Conservation (phyloP, 1,140 invertebrate genomes). For the Plodia interpunctella region DNA sequence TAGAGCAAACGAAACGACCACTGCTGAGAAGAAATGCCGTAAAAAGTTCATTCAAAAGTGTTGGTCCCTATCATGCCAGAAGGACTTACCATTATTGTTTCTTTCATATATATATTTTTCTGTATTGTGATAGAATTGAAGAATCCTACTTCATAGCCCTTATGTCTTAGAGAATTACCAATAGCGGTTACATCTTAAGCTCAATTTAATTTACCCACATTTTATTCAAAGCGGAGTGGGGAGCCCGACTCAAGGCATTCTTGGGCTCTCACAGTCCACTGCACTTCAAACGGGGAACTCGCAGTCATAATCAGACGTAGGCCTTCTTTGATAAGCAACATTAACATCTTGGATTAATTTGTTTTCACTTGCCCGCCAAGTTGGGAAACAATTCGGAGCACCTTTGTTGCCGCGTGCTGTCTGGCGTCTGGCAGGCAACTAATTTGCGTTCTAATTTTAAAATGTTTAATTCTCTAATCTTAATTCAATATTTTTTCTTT, state of each 20-base stretch:
- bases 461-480: no score
- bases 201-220: slow-evolving; percentile 21
- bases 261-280: slow-evolving; percentile 30
- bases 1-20: no score
- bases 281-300: slow-evolving; percentile 44
- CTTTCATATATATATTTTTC: no score
- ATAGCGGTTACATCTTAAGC: not conserved
- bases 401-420: not conserved
- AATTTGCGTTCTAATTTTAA: no score
- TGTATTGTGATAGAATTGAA: no score
- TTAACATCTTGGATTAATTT: slow-evolving; percentile 43
- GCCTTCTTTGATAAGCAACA: slow-evolving; percentile 40
- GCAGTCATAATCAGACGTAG: slow-evolving; percentile 49
- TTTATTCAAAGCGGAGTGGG: slow-evolving; percentile 31
- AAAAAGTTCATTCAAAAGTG: no score
- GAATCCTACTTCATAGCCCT: no score
- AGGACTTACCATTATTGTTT: no score
- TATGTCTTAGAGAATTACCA: no score
- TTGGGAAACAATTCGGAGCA: slow-evolving; percentile 8
- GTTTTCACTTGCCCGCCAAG: slow-evolving; percentile 37
- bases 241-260: slow-evolving; percentile 40
- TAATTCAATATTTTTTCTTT: no score
- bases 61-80: no score
- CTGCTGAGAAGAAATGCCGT: no score
- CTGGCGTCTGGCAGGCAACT: slow-evolving; percentile 3